These are phyloP conservation scores for Heliconius aoede DNA, from an alignment of 2,888 invertebrate species.

Conservation along the genomic window DNA sequence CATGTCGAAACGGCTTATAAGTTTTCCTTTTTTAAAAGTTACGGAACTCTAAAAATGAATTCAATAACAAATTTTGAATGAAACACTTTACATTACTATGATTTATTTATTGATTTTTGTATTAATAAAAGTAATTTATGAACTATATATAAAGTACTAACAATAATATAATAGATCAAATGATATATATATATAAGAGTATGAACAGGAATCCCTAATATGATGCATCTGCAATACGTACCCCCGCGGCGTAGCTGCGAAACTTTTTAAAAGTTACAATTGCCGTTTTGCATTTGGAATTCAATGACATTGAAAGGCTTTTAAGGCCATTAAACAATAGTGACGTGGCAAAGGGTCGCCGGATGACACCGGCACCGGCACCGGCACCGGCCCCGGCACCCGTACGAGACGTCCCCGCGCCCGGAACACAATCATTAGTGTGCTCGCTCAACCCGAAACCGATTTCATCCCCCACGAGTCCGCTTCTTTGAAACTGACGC, in stretches of 20 bases:
- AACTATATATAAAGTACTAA: too few species aligned
- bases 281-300: conserved; percentile 48
- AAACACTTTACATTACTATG: too few species aligned
- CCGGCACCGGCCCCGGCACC: conserved; percentile 51
- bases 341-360: conserved; percentile 70
- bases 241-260: background rate
- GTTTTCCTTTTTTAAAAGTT: too few species aligned
- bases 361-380: conserved; percentile 58
- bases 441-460: conserved; percentile 82
- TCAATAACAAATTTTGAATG: too few species aligned
- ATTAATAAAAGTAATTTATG: too few species aligned
- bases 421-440: conserved; percentile 83
- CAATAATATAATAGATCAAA: too few species aligned
- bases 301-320: conserved; percentile 64
- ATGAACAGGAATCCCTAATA: background rate
- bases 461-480: conserved; percentile 76
- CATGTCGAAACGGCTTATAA: too few species aligned
- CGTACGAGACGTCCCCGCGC: conserved; percentile 59
- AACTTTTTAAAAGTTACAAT: conserved; percentile 37
- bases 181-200: too few species aligned
- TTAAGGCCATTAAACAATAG: conserved; percentile 72
- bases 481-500: conserved; percentile 78
- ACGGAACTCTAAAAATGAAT: too few species aligned
- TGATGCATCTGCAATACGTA: background rate
- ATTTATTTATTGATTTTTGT: too few species aligned